These are phyloP conservation scores for Lateolabrax maculatus DNA, from an alignment of 2,797 vertebrate species.

Conservation along the genomic window DNA sequence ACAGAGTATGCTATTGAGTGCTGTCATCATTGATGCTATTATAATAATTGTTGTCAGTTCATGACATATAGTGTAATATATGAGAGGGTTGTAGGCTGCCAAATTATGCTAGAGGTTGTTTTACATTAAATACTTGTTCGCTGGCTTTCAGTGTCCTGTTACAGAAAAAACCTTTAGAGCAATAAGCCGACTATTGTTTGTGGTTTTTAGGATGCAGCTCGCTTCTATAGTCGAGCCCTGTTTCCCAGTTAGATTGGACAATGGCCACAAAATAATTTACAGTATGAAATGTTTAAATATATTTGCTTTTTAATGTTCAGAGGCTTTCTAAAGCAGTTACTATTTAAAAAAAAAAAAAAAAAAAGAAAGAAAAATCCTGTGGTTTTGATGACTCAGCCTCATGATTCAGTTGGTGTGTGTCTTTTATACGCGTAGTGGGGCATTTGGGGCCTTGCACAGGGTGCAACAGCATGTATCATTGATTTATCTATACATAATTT, in stretches of 20 bases:
- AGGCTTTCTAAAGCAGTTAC: conserved; percentile 8
- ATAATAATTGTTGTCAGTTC: conserved; percentile 26
- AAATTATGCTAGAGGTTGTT: conserved; percentile 1
- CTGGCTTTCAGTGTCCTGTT: conserved; percentile 2
- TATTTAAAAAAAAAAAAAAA: neutral
- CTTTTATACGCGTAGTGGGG: conserved; percentile 17
- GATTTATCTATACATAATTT: neutral
- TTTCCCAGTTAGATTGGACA: conserved; percentile 20
- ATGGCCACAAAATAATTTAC: neutral
- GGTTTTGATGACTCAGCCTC: conserved; percentile 69
- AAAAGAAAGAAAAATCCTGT: conserved; percentile 38
- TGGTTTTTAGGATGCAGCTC: conserved; percentile 3
- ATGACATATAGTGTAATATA: neutral
- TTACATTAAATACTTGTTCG: neutral
- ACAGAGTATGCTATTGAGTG: neutral
- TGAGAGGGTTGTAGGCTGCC: conserved; percentile 1
- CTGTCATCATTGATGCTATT: neutral
- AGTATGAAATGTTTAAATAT: neutral
- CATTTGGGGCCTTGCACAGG: conserved; percentile 5
- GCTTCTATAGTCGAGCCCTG: neutral
- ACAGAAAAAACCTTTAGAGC: neutral
- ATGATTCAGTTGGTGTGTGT: conserved; percentile 47
- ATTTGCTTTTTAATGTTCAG: neutral
- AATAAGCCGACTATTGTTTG: neutral
- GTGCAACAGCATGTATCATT: conserved; percentile 4